phyloP scores from a whole-genome alignment of 30 jellyfish, hydroid and myxozoan genomes.

The Aurelia aurita region DNA sequence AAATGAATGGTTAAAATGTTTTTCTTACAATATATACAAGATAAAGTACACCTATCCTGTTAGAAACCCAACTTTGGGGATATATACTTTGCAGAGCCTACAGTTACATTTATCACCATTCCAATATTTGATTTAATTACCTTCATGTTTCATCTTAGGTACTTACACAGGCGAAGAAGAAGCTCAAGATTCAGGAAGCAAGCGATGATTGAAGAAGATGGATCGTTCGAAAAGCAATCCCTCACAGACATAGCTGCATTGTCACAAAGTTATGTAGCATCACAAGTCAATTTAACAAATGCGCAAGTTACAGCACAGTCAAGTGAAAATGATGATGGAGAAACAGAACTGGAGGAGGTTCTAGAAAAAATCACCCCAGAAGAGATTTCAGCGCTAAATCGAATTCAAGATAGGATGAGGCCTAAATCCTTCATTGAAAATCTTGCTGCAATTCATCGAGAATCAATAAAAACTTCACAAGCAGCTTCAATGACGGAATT shows the following conservation, averaged over 20 bases:
- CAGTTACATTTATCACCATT: no score
- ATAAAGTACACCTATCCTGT: no score
- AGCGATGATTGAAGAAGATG: constrained; percentile 48
- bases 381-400: constrained; percentile 60
- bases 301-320: background rate
- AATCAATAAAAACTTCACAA: constrained; percentile 8
- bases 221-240: constrained; percentile 42
- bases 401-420: constrained; percentile 50
- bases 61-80: no score
- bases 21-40: no score
- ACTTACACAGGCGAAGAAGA: constrained; percentile 46
- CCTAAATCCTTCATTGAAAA: constrained; percentile 64
- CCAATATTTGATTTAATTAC: no score
- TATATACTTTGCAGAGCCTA: no score
- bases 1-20: no score
- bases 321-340: background rate
- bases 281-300: constrained; percentile 22
- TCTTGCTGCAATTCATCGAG: constrained; percentile 72
- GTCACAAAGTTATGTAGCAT: constrained; percentile 60
- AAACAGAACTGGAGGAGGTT: constrained; percentile 14
- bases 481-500: constrained; percentile 52
- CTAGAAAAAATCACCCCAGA: constrained; percentile 37
- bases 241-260: constrained; percentile 12
- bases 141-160: background rate
- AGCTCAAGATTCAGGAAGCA: constrained; percentile 69